phyloP scores from a whole-genome alignment of 1,140 invertebrate genomes.

The Drosophila pachea region DNA sequence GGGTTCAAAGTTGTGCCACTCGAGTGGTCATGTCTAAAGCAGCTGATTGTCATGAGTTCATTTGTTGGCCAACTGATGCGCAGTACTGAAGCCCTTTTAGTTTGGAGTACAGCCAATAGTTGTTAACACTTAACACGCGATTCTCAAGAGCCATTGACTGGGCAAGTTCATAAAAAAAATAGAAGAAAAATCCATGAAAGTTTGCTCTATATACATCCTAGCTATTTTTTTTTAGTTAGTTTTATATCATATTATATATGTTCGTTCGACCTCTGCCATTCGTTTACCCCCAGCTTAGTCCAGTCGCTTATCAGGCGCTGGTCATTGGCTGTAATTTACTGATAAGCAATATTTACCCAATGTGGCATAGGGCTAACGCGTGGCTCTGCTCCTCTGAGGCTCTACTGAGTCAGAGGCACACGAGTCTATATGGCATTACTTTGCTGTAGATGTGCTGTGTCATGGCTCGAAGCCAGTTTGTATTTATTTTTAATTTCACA shows the following conservation, averaged over 20 bases:
- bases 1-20: slow-evolving; percentile 27
- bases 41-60: slow-evolving; percentile 43
- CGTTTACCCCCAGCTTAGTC: neutral
- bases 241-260: neutral
- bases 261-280: neutral
- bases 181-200: no score
- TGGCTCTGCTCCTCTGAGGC: slow-evolving; percentile 9
- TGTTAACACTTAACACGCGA: slow-evolving; percentile 14
- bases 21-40: slow-evolving; percentile 52
- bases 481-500: slow-evolving; percentile 74
- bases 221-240: neutral
- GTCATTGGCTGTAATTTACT: slow-evolving; percentile 26
- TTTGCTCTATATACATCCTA: no score
- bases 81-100: slow-evolving; percentile 28
- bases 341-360: slow-evolving; percentile 36
- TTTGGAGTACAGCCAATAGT: neutral
- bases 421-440: neutral
- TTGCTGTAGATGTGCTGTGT: slow-evolving; percentile 40
- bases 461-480: slow-evolving; percentile 45
- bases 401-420: slow-evolving; percentile 25
- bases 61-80: slow-evolving; percentile 35
- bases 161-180: no score
- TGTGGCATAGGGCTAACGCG: slow-evolving; percentile 30
- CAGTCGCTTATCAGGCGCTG: slow-evolving; percentile 25
- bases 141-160: slow-evolving; percentile 24